Percentiles rank a stretch among this genome's conserved stretches.
phyloP scores from a whole-genome alignment of 2,113 vertebrate species.

The Otolemur garnettii region DNA sequence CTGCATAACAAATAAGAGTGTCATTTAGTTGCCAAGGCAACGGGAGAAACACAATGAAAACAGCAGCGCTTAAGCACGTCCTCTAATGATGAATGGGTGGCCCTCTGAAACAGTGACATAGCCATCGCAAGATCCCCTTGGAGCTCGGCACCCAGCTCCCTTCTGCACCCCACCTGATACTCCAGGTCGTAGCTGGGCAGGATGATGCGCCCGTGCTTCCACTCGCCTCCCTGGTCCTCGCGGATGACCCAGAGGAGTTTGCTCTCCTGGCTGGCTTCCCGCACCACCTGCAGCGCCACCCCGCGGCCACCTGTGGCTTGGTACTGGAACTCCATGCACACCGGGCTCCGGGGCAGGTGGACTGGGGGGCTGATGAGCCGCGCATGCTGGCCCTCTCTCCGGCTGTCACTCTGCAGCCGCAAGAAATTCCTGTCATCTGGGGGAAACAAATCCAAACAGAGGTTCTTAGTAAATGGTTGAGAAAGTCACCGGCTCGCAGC shows the following conservation, averaged over 20 bases:
- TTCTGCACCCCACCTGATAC: conserved; percentile 91
- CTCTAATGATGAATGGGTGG: conserved; percentile 86
- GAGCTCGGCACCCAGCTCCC: conserved; percentile 40
- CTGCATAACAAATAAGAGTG: conserved; percentile 91
- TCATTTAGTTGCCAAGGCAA: conserved; percentile 90
- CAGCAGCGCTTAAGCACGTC: conserved; percentile 83
- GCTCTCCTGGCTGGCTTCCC: conserved; percentile 93
- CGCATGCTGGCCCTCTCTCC: conserved; percentile 91
- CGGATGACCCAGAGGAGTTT: conserved; percentile 93
- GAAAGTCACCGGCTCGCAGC: background rate
- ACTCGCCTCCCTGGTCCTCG: conserved; percentile 95
- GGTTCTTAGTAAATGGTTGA: background rate
- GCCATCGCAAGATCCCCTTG: conserved; percentile 69
- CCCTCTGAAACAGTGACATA: conserved; percentile 84
- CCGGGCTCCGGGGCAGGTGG: conserved; percentile 91
- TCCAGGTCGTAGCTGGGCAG: conserved; percentile 95
- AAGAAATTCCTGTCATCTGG: conserved; percentile 93
- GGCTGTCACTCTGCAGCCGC: conserved; percentile 90
- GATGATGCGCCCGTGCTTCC: conserved; percentile 96
- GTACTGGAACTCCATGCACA: conserved; percentile 97
- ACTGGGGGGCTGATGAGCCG: conserved; percentile 94
- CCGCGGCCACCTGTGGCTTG: conserved; percentile 92
- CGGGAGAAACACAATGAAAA: conserved; percentile 89
- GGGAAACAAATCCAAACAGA: conserved; percentile 61
- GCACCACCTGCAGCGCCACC: conserved; percentile 93